Base-by-base conservation (phyloP, 2,888 invertebrate species). In the Cybosia mesomella region DNA sequence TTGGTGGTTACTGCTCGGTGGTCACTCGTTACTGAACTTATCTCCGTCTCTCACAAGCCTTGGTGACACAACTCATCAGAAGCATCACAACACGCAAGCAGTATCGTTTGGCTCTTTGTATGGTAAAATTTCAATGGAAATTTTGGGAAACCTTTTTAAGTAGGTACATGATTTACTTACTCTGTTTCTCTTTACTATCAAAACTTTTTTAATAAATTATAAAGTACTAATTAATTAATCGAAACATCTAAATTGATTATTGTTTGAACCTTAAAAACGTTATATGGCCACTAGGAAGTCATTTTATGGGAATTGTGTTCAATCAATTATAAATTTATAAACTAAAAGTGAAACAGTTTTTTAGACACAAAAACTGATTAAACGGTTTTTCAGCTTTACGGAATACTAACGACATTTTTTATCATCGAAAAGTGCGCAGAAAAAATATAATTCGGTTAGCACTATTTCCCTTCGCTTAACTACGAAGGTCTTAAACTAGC, bases 241-340 rank as follows among this genome's bases (percentile, higher is more conserved):
- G 18, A 28, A 61, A 21, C 43, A 32, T 43, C 43, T 61, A 55
- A 55, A 22, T 58, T 8, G 32, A 18, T 32, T 58, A 32, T n/a
- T 32, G 18, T 58, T 58, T 58, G 58, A 32, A 28, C 21, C n/a
- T 32, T 22, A 28, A 58, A 58, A 55, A 55, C 54, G 54, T 22
- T 62, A 54, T 53, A 55, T 24, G 15, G 18, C 39, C 13, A 62
- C 59, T 59, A 59, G 70, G 66, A 66, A 66, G 21, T 69, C 34
- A 62, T 43, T 58, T 21, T 62, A 53, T 54, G 53, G 36, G 15
- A 57, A 69, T 60, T 68, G 69, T 71, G 66, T 54, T 67, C 66
- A 78, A 71, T 77, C 72, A 76, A 74, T 75, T 77, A 63, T 73
- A 66, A 73, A 64, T 66, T 80, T 73, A 72, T 66, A 58, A 67